Base-by-base conservation (phyloP, 2,113 vertebrate species). In the Pachyramphus minor region DNA sequence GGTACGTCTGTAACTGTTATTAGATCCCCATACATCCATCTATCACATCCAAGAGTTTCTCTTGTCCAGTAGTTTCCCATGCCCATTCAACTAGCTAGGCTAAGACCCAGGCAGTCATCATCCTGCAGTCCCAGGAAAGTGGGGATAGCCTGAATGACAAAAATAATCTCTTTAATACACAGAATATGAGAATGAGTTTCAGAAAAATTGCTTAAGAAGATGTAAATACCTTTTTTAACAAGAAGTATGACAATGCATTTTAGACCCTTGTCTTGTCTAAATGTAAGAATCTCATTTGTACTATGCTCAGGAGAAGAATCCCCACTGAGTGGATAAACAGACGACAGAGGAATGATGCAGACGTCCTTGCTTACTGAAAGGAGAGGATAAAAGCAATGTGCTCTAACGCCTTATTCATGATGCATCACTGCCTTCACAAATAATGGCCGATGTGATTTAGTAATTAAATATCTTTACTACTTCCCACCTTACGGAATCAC, bases 381-480 rank as follows among this genome's bases (percentile, higher is more conserved):
- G 37, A 91, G 58, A 91, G 49, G 47, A 79, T 87, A 95, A 94
- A 91, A 95, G 53, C 47, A 92, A 16, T 73, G 67, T 50, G 30
- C 35, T 95, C 23, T 53, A 58, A 69, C 93, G 53, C 67, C 67
- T 94, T 79, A 75, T 87, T 94, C 74, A 69, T 79, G 89, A 87
- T 93, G 62, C 75, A 85, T 76, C 77, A n/a, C 71, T 83, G 81
- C 75, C 67, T 89, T 86, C 87, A 83, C 14, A 3, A 87, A 83
- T 79, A 89, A 96, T 68, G 82, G 74, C 37, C 37, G 79, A 6
- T 53, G 53, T 91, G 84, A 96, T 94, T 91, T 89, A 93, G 81
- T 91, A 96, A 93, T 97, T 96, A 96, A 91, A 93, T 87, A 79
- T 60, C 71, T 80, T 75, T 96, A 42, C 67, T 87, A 63, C 74